A percentile compares a stretch with the other conserved stretches of the same genome.
These are phyloP conservation scores for Hyles euphorbiae DNA, from an alignment of 1,140 invertebrate species.

Conservation along the genomic window DNA sequence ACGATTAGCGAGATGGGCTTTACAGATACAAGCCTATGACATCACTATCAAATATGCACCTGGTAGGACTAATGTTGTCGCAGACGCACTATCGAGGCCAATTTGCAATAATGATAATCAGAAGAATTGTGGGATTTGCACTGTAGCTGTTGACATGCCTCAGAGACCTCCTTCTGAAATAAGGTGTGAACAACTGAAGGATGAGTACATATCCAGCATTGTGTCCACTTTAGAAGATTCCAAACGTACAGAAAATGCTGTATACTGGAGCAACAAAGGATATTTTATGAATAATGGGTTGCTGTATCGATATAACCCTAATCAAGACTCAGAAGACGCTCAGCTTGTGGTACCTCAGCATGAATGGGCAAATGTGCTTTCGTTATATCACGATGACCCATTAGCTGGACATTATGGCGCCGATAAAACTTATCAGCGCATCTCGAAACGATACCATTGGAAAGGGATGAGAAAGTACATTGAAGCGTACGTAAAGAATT, in stretches of 20 bases:
- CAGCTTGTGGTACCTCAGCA: conserved; percentile 20
- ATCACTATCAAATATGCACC: conserved; percentile 36
- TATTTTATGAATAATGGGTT: conserved; percentile 24
- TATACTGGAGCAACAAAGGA: conserved; percentile 20
- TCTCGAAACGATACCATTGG: conserved; percentile 36
- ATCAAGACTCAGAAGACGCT: conserved; percentile 14
- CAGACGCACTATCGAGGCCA: conserved; percentile 38
- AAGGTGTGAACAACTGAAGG: conserved; percentile 30
- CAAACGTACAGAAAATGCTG: conserved; percentile 8
- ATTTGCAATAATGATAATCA: conserved; percentile 9
- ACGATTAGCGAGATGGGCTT: conserved; percentile 63
- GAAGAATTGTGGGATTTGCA: conserved; percentile 23
- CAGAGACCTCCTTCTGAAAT: conserved; percentile 15
- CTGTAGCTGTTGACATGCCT: conserved; percentile 27
- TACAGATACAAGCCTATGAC: conserved; percentile 61
- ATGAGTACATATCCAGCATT: conserved; percentile 16
- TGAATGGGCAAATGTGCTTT: conserved; percentile 15
- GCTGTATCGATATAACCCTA: conserved; percentile 12
- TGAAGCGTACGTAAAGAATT: conserved; percentile 25
- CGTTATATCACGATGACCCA: conserved; percentile 18
- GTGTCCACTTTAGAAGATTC: conserved; percentile 25
- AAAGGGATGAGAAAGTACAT: conserved; percentile 37
- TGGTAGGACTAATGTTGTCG: conserved; percentile 38
- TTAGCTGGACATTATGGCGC: conserved; percentile 23
- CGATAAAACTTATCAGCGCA: conserved; percentile 28